Base-by-base conservation (phyloP, 2,888 invertebrate species). In the Monoplex corrugatus region DNA sequence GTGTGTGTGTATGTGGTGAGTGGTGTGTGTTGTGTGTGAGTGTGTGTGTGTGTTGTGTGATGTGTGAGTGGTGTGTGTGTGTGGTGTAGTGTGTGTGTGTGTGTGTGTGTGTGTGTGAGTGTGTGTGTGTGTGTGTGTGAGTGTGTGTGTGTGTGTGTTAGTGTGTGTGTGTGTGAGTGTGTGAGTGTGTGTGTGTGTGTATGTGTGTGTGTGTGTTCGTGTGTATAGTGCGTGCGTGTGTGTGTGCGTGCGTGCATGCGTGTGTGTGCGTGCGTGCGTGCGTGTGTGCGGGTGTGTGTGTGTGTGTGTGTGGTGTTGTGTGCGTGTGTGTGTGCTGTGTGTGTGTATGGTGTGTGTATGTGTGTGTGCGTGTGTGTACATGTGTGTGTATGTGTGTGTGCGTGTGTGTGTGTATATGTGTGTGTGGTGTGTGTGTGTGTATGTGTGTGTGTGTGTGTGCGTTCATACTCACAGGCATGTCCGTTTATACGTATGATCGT, bases 81-180 rank as follows among this genome's bases (percentile, higher is more conserved):
- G 72, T n/a, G n/a, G n/a, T n/a, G n/a, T n/a, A n/a, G n/a, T 72
- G 16, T 72, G 72, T 72, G 16, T 72, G 72, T 72, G 72, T 72
- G 72, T 72, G 16, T 72, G 72, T 72, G 16, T 72, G 72, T 72
- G 16, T 72, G 28, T 72, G 16, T 72, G 28, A 16, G 16, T 72
- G 28, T 72, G 16, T 72, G 28, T 72, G 16, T 72, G 28, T 72
- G 16, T 72, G 28, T 72, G 16, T 72, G 28, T 72, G 16, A 16
- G 28, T 72, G 16, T 72, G 28, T 72, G 16, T 72, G 28, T 72
- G 16, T 72, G 28, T 72, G 16, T 72, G 28, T 72, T 6, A 16
- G 28, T 72, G 16, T 72, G 28, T 72, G 16, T 72, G 28, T 72
- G 16, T 72, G 28, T 72, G 16, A 16, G 28, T 72, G 10, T 50